Base-by-base conservation (phyloP, 2,113 vertebrate species). In the Falcunculus frontatus region DNA sequence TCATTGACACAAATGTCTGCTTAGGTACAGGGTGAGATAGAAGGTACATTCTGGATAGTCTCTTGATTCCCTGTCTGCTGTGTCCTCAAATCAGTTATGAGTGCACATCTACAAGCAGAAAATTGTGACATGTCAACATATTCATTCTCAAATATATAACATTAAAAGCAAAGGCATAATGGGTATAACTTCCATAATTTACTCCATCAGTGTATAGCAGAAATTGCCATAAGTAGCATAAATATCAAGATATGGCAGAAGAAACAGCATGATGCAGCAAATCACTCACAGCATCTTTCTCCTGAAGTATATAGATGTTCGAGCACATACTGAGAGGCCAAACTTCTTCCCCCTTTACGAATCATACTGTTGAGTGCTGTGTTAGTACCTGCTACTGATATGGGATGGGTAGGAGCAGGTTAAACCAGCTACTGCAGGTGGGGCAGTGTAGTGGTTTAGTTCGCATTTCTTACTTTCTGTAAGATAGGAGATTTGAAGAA, bases 271-370 rank as follows among this genome's bases (percentile, higher is more conserved):
- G 12, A 49, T 33, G 12, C 19, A 56, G 23, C 12, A 52, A 46
- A 42, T 68, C n/a, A 20, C 22, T 77, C 16, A 3, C 7, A 35
- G 4, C 20, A 39, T 8, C 33, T 42, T 63, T 68, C 33, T 69
- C 18, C 44, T 69, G 29, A 41, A 26, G 5, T 20, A 2, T 17
- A 41, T 59, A 63, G 11, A 13, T 37, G 8, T 50, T 39, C 37
- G 33, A 69, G 16, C 32, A 30, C 3, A 11, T 20, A 30, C 25
- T 65, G 44, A 62, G 78, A 78, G 30, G 13, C 30, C 59, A 50
- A 29, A 56, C 9, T 41, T 56, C 33, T 77, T 26, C 21, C 14
- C 6, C 6, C 16, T 56, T 55, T 60, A n/a, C 0, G 0, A 41
- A 33, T 17, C 15, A 4, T 19, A 1, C 9, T 74, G 14, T 23